phyloP scores from a whole-genome alignment of 1,140 invertebrate species.

The Trachymyrmex cornetzi region DNA sequence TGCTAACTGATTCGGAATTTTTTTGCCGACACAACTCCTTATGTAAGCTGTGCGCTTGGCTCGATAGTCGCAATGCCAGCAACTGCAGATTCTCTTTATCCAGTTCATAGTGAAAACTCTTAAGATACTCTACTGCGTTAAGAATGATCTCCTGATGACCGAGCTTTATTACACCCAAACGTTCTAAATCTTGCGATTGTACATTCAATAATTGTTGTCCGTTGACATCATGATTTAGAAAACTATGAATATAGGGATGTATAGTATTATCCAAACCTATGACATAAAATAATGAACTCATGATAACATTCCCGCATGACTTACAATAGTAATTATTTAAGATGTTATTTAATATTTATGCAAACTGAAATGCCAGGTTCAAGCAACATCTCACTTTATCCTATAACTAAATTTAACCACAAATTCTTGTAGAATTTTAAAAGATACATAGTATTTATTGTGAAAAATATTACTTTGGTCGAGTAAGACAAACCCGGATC shows the following conservation, averaged over 20 bases:
- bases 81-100: slow-evolving; percentile 96
- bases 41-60: slow-evolving; percentile 93
- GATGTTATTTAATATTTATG: neutral
- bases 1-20: slow-evolving; percentile 91
- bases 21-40: slow-evolving; percentile 89
- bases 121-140: slow-evolving; percentile 95
- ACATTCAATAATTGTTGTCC: slow-evolving; percentile 94
- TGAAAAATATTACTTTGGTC: too few species aligned
- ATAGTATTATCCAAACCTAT: slow-evolving; percentile 94
- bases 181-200: slow-evolving; percentile 94
- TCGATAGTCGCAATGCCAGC: slow-evolving; percentile 94
- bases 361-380: too few species aligned
- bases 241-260: slow-evolving; percentile 93
- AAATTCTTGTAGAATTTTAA: too few species aligned
- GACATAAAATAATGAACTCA: slow-evolving; percentile 55
- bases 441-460: too few species aligned
- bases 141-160: slow-evolving; percentile 97
- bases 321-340: slow-evolving; percentile 47
- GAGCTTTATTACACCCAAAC: slow-evolving; percentile 93
- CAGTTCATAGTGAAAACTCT: slow-evolving; percentile 96
- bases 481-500: too few species aligned
- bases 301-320: slow-evolving; percentile 19
- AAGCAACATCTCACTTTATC: too few species aligned
- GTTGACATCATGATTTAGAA: slow-evolving; percentile 93
- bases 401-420: too few species aligned